Base-by-base conservation (phyloP, 1,140 invertebrate genomes). In the Aphis gossypii region DNA sequence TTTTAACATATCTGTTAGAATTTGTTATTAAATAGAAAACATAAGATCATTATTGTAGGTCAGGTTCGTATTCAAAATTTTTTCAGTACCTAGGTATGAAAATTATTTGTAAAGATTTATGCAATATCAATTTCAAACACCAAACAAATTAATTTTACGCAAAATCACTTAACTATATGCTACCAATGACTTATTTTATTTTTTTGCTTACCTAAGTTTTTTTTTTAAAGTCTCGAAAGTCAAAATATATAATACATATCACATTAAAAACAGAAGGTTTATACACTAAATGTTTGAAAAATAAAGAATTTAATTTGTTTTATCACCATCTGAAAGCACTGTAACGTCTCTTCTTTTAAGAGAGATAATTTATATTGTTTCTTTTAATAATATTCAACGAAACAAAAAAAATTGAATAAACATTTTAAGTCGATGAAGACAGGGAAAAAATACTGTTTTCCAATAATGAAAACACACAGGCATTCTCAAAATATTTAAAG, bases 251-350 rank as follows among this genome's bases (percentile, higher is more conserved):
- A n/a, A 18, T n/a, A 76, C n/a, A 18, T n/a, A 76, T 76, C 30
- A n/a, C 60, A 35, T 35, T 76, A 76, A 76, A 76, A 76, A n/a
- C 30, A 76, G 30, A 76, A n/a, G 60, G 60, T 76, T 76, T 76
- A 76, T 76, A 18, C 18, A 76, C 30, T 76, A 76, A 76, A 14
- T n/a, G 60, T n/a, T n/a, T 35, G 60, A 8, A 76, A n/a, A 76
- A n/a, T 76, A 76, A 76, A 68, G 60, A 76, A 76, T 76, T 76
- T 76, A n/a, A 76, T 76, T 76, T 76, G n/a, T 76, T n/a, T 76
- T 76, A 11, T 76, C 60, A 76, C 60, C 14, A 35, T n/a, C 60
- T n/a, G n/a, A 76, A 76, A 76, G 60, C n/a, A 76, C n/a, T 76
- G n/a, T n/a, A 76, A 76, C 14, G 30, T 76, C 14, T 76, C 60